Conservation (phyloP, 2,888 invertebrate genomes). For the Unio delphinus region DNA sequence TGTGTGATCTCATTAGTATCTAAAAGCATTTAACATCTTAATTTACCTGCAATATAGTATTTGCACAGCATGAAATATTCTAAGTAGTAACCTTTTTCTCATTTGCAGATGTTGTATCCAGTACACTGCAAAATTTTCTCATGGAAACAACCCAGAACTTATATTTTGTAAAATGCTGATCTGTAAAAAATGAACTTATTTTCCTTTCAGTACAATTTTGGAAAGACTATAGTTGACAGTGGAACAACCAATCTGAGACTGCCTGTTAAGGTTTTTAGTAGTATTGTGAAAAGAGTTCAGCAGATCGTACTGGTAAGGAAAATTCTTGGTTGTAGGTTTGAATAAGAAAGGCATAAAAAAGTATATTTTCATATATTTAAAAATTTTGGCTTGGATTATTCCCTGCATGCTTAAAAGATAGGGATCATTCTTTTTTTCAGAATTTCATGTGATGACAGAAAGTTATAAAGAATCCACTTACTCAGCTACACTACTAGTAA, state of each 20-base stretch:
- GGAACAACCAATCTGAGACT: constrained; percentile 79
- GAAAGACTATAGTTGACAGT: constrained; percentile 79
- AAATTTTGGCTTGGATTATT: neutral
- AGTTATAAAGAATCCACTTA: too few species aligned
- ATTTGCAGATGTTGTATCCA: too few species aligned
- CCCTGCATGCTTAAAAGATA: neutral
- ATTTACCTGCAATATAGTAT: too few species aligned
- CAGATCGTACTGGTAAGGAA: neutral
- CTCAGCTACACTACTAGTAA: too few species aligned
- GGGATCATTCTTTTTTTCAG: neutral
- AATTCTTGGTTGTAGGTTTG: neutral
- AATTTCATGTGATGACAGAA: too few species aligned
- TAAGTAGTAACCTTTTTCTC: too few species aligned
- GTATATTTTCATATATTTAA: constrained; percentile 17
- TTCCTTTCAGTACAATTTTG: constrained; percentile 74
- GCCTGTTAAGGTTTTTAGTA: constrained; percentile 73
- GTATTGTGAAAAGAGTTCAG: constrained; percentile 34
- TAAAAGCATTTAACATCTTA: too few species aligned
- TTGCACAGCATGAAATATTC: too few species aligned
- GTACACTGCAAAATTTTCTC: too few species aligned
- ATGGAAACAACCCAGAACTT: too few species aligned
- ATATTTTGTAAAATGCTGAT: neutral
- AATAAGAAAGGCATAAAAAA: constrained; percentile 17
- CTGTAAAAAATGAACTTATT: constrained; percentile 1
- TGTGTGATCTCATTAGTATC: too few species aligned